Evolutionary conservation across 2,797 vertebrate species (phyloP).

Genomic region (Arctocebus calabarensis): DNA sequence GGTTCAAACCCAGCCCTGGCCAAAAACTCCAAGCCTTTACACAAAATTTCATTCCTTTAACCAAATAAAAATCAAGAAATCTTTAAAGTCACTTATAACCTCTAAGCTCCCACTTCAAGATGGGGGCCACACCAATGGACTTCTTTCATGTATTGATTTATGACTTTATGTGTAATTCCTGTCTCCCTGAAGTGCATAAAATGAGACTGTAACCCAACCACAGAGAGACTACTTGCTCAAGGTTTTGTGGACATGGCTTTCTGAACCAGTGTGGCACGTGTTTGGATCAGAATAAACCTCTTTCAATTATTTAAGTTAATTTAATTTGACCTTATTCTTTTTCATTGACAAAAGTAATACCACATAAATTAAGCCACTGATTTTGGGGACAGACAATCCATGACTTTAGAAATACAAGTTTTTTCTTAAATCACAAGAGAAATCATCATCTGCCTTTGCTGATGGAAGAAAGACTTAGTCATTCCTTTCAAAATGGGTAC

Average conservation of each 20-base stretch:
- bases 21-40: not conserved
- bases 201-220: not conserved
- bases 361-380: slow-evolving; percentile 76
- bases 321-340: not conserved
- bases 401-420: slow-evolving; percentile 84
- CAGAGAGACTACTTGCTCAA: not conserved
- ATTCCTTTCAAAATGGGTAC: slow-evolving; percentile 52
- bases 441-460: slow-evolving; percentile 69
- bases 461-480: slow-evolving; percentile 69
- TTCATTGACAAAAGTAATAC: slow-evolving; percentile 8
- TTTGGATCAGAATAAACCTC: not conserved
- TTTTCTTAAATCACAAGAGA: slow-evolving; percentile 83
- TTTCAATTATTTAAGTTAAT: not conserved
- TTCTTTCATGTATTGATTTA: not conserved
- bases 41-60: not conserved
- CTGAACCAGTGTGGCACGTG: no score
- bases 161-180: not conserved
- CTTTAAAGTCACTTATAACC: not conserved
- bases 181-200: not conserved
- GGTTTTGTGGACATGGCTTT: not conserved
- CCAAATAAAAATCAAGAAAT: not conserved
- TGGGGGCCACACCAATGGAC: not conserved
- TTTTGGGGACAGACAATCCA: slow-evolving; percentile 81
- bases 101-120: not conserved
- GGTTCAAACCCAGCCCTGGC: no score